A percentile compares a stretch with the other conserved stretches of the same genome.
phyloP scores from a whole-genome alignment of 64 coral and sea anemone genomes.

The Stichodactyla mertensii region DNA sequence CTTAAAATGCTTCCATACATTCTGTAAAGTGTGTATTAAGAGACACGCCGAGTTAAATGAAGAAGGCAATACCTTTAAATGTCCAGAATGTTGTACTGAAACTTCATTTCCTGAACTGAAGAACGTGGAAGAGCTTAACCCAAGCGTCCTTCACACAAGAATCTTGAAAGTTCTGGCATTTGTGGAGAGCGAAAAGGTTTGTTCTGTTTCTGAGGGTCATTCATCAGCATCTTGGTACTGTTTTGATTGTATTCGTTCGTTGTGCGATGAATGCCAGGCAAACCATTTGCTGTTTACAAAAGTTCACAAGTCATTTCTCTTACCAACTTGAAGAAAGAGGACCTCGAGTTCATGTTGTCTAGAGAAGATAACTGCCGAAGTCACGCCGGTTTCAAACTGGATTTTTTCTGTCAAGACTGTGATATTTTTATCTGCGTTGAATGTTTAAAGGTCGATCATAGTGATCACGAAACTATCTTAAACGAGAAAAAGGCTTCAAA shows the following conservation, averaged over 20 bases:
- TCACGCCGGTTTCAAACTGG: background rate
- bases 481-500: too few species aligned
- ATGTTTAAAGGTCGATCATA: background rate
- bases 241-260: background rate
- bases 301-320: background rate
- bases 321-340: background rate
- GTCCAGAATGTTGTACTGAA: background rate
- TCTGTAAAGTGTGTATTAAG: constrained; percentile 3
- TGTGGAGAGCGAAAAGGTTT: constrained; percentile 8
- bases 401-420: background rate
- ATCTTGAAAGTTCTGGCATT: constrained; percentile 2
- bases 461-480: background rate
- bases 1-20: constrained; percentile 12
- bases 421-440: background rate
- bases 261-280: background rate
- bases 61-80: background rate
- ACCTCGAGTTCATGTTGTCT: background rate
- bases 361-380: background rate
- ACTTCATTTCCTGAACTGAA: background rate
- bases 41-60: background rate
- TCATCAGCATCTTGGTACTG: background rate
- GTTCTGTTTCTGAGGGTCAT: background rate
- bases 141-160: background rate
- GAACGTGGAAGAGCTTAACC: background rate
- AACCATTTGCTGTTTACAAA: background rate